Evolutionary conservation across 2,797 vertebrate genomes (phyloP), one percentile per base, ranked within the genome.

Genomic region (Schizopygopsis pylzovi): DNA sequence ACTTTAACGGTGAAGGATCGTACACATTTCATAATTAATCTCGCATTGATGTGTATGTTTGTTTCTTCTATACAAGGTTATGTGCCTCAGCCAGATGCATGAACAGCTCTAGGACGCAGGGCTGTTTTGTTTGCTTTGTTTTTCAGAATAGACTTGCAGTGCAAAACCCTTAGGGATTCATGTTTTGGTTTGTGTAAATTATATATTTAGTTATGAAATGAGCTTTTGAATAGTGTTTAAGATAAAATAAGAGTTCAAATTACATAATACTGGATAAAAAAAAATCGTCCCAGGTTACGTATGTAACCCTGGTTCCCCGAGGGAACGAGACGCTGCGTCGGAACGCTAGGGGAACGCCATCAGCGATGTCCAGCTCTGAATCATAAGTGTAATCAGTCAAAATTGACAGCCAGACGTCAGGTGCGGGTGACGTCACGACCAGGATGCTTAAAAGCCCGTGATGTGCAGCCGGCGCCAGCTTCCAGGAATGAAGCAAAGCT

Each of bases 71-170:
- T 20, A 22, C 47, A 4, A 54, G 37, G 33, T 39, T 54, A 12
- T 54, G 73, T 37, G 73, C 16, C 4, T 45, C 0, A 8, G 41
- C 4, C 70, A 10, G n/a, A 28, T 73, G 7, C n/a, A 4, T 47
- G 41, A 15, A 72, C 22, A 25, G 43, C 43, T 75, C 8, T 6
- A 22, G 75, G 20, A 56, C 49, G 18, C 49, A n/a, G 49, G 6
- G 52, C 39, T 79, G 77, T 20, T 78, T 79, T 63, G 39, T 56
- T 59, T 59, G 75, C 37, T 16, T 59, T 59, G 76, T 45, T 33
- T 20, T 12, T 45, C n/a, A 79, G 22, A 79, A 61, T 43, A 15
- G 20, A 25, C 39, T 72, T 63, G 22, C 52, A 59, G 20, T 56
- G 33, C 45, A 16, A 49, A 52, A 33, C 28, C 72, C 9, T 37